Evolutionary conservation across 1,140 invertebrate species (phyloP).

Genomic region (Chrysomallon squamiferum): DNA sequence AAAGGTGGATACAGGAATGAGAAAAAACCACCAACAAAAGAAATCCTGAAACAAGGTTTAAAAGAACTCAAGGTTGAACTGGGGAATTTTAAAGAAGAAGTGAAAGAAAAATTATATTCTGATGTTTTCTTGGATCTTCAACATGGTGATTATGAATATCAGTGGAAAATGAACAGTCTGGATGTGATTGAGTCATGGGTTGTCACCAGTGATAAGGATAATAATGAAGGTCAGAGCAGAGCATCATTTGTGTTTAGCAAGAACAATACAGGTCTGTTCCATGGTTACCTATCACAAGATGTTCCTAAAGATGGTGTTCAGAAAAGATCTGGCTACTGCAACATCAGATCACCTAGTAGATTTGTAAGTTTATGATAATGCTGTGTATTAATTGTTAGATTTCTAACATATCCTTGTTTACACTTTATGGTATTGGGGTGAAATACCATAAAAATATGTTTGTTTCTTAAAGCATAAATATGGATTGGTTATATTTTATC

Average conservation of each 20-base stretch:
- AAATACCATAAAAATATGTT: no score
- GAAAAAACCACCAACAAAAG: constrained; percentile 10
- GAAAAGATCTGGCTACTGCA: constrained; percentile 79
- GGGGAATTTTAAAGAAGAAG: constrained; percentile 73
- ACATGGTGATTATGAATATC: constrained; percentile 59
- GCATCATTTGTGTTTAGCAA: constrained; percentile 70
- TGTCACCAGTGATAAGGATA: constrained; percentile 78
- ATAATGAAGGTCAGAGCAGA: constrained; percentile 79
- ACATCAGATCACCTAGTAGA: constrained; percentile 72
- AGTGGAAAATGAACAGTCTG: constrained; percentile 60
- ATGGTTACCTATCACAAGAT: constrained; percentile 74
- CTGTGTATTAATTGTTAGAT: no score
- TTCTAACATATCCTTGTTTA: no score
- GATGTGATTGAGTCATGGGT: constrained; percentile 76
- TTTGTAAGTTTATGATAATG: constrained; percentile 67
- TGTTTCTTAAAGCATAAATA: no score
- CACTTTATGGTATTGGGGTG: no score
- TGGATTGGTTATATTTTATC: no score
- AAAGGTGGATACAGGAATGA: constrained; percentile 41
- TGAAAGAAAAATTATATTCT: constrained; percentile 69
- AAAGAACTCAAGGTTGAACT: constrained; percentile 74
- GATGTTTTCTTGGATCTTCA: constrained; percentile 68
- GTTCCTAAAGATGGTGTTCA: constrained; percentile 81
- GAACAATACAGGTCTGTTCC: constrained; percentile 77
- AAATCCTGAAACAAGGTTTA: constrained; percentile 66